A percentile compares a stretch with the other conserved stretches of the same genome.
Conservation (phyloP, 2,797 vertebrate genomes). For the Siniperca scherzeri region DNA sequence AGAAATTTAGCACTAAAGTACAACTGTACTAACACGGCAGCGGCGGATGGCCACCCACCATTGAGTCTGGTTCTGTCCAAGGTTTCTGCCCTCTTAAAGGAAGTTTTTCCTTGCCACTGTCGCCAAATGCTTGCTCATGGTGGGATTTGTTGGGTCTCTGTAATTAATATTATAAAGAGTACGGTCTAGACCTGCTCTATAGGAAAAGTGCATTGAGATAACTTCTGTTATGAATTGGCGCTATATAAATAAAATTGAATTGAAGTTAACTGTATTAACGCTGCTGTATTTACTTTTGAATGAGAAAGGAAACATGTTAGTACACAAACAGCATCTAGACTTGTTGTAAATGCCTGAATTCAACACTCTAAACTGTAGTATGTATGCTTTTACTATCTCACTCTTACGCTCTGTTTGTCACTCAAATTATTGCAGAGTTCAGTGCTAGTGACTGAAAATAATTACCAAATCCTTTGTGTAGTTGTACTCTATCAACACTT, state of each 20-base stretch:
- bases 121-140: too few species aligned
- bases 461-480: slow-evolving; percentile 31
- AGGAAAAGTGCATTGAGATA: too few species aligned
- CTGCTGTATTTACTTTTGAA: neutral
- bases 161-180: too few species aligned
- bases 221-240: too few species aligned
- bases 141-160: too few species aligned
- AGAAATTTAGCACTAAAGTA: neutral
- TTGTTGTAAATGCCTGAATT: slow-evolving; percentile 9
- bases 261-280: neutral
- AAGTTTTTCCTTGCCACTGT: too few species aligned
- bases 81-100: too few species aligned
- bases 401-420: slow-evolving; percentile 2
- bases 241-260: too few species aligned
- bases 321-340: neutral
- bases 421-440: slow-evolving; percentile 29
- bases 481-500: slow-evolving; percentile 37
- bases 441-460: slow-evolving; percentile 34
- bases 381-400: slow-evolving; percentile 9
- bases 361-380: neutral
- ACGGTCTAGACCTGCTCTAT: too few species aligned
- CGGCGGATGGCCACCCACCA: too few species aligned
- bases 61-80: too few species aligned
- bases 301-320: neutral
- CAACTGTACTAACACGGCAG: neutral